These are phyloP conservation scores for Sebastes vulpes DNA, from an alignment of 2,797 vertebrate species.

Conservation along the genomic window DNA sequence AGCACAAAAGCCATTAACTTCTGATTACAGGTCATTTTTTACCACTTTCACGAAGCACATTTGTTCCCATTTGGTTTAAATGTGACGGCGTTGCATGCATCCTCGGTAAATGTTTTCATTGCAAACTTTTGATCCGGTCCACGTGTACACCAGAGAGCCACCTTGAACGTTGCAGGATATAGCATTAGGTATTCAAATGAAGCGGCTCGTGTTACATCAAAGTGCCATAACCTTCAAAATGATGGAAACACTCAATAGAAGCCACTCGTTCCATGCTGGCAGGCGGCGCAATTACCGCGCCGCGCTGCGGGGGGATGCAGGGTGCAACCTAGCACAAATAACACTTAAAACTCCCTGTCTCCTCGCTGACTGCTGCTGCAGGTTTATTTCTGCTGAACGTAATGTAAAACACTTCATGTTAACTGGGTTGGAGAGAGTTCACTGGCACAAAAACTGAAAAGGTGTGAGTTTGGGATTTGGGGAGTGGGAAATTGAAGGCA, in stretches of 20 bases:
- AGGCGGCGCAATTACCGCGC: conserved; percentile 63
- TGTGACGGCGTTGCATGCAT: neutral
- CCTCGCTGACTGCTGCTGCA: conserved; percentile 7
- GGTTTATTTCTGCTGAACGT: conserved; percentile 25
- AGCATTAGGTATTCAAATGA: conserved; percentile 66
- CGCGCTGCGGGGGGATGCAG: conserved; percentile 48
- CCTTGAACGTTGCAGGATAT: conserved; percentile 37
- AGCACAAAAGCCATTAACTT: neutral
- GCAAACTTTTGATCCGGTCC: conserved; percentile 4
- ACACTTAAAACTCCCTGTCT: conserved; percentile 50
- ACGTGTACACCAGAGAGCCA: conserved; percentile 33
- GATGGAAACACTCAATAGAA: conserved; percentile 73
- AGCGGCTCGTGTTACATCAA: conserved; percentile 58
- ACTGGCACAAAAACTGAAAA: neutral
- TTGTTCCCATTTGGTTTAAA: conserved; percentile 10
- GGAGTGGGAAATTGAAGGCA: neutral
- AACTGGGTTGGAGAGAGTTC: neutral
- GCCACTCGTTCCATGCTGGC: conserved; percentile 57
- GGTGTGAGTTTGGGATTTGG: conserved; percentile 5
- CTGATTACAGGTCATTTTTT: neutral
- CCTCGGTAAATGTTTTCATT: conserved; percentile 1
- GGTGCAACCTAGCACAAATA: conserved; percentile 65
- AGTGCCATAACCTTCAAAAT: conserved; percentile 73
- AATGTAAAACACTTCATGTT: neutral
- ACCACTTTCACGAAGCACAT: neutral